Conservation (phyloP, 2,113 vertebrate genomes). For the Dryoscopus gambensis region DNA sequence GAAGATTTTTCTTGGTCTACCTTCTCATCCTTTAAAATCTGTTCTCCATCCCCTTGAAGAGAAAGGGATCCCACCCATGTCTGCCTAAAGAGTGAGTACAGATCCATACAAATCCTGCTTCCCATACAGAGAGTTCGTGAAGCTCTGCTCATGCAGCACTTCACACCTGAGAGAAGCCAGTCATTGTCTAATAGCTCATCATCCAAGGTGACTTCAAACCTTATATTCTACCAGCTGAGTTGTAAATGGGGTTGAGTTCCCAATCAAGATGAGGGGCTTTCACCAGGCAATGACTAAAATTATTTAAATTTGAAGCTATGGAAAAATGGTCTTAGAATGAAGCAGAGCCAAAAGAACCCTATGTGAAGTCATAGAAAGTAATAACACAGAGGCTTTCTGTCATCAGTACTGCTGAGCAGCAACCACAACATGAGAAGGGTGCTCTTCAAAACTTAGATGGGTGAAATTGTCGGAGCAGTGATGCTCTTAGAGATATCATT, state of each 20-base stretch:
- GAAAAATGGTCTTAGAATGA: background rate
- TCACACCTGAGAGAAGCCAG: background rate
- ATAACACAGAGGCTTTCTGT: background rate
- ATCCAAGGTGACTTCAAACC: background rate
- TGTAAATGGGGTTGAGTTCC: background rate
- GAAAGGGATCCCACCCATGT: background rate
- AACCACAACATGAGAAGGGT: background rate
- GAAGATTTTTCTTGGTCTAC: background rate
- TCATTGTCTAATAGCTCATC: background rate
- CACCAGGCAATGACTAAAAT: background rate
- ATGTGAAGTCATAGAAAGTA: background rate
- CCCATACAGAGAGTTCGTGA: background rate
- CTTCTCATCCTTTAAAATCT: background rate
- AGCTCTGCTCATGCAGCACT: background rate
- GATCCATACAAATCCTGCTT: background rate
- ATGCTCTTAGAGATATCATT: background rate
- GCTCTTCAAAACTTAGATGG: background rate
- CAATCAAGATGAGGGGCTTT: background rate
- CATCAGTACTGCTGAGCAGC: background rate
- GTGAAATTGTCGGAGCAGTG: background rate
- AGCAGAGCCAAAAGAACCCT: background rate
- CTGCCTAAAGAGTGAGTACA: background rate
- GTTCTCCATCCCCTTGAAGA: background rate
- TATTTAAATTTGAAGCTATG: background rate
- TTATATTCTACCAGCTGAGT: background rate